Conservation (phyloP, 37 sponge, comb jelly and placozoan species). For the Tethya wilhelma region DNA sequence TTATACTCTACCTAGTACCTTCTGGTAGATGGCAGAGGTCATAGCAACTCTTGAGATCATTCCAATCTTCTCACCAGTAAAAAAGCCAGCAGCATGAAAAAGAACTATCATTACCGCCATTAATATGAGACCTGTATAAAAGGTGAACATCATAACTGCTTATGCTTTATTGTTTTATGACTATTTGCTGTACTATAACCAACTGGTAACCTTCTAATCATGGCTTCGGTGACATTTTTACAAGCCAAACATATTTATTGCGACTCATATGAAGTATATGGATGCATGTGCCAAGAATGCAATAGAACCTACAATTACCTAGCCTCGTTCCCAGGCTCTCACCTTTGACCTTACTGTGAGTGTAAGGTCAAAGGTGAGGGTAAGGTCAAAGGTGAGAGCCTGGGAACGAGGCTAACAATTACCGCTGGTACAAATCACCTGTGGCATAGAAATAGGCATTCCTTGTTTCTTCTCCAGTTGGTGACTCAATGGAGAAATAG, state of each 20-base stretch:
- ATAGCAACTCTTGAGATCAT: conserved; percentile 48
- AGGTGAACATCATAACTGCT: neutral
- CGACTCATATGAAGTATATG: no score
- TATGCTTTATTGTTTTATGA: neutral
- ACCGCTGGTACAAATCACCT: conserved; percentile 36
- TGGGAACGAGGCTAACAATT: no score
- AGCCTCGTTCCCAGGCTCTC: no score
- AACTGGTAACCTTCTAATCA: no score
- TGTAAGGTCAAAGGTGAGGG: neutral
- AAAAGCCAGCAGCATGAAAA: conserved; percentile 42
- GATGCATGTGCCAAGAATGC: no score
- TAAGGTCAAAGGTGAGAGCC: no score
- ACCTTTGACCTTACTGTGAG: no score
- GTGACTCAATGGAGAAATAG: conserved; percentile 43
- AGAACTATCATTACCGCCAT: conserved; percentile 13
- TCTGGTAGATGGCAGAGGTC: conserved; percentile 61
- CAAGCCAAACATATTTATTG: no score
- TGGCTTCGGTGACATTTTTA: no score
- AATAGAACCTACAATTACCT: neutral
- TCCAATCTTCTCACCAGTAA: conserved; percentile 46
- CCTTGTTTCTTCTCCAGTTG: conserved; percentile 28
- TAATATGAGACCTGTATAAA: conserved; percentile 34
- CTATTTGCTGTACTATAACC: no score
- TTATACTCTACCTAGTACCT: conserved; percentile 33
- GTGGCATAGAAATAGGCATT: conserved; percentile 72